Evolutionary conservation across 2,888 invertebrate genomes (phyloP).

Genomic region (Autographa pulchrina): DNA sequence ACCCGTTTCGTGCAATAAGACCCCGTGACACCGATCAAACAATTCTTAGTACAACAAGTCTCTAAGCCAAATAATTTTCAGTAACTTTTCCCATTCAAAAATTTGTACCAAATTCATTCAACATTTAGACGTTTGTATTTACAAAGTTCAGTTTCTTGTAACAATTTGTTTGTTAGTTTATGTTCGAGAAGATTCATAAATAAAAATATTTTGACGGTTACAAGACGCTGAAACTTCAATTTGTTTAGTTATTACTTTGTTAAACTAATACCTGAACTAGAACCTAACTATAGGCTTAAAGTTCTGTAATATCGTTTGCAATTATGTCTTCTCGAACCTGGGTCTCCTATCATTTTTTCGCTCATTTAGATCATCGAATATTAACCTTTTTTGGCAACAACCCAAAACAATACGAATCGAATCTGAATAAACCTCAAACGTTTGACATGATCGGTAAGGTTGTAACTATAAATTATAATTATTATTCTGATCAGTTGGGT

Average conservation of each 20-base stretch:
- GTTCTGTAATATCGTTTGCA: too few species aligned
- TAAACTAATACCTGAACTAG: slow-evolving; percentile 18
- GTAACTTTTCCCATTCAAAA: slow-evolving; percentile 40
- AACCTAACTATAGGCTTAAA: background rate
- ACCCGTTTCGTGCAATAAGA: background rate
- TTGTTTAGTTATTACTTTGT: slow-evolving; percentile 30
- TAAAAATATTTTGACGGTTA: slow-evolving; percentile 57
- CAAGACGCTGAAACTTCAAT: slow-evolving; percentile 46
- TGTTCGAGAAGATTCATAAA: slow-evolving; percentile 40
- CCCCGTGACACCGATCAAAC: slow-evolving; percentile 3
- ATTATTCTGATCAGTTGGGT: slow-evolving; percentile 50
- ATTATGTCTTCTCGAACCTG: background rate
- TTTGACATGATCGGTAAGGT: slow-evolving; percentile 36
- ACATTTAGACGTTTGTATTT: slow-evolving; percentile 52
- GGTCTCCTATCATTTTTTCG: slow-evolving; percentile 31
- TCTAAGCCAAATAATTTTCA: slow-evolving; percentile 26
- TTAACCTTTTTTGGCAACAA: slow-evolving; percentile 71
- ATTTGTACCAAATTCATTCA: slow-evolving; percentile 45
- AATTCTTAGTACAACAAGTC: slow-evolving; percentile 15
- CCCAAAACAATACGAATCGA: slow-evolving; percentile 62
- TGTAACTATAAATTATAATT: slow-evolving; percentile 47
- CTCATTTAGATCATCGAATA: slow-evolving; percentile 54
- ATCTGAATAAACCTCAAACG: slow-evolving; percentile 50
- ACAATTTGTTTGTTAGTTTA: slow-evolving; percentile 54
- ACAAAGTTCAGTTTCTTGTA: slow-evolving; percentile 55